These are phyloP conservation scores for Artibeus lituratus DNA, from an alignment of 2,797 vertebrate genomes.

Conservation along the genomic window DNA sequence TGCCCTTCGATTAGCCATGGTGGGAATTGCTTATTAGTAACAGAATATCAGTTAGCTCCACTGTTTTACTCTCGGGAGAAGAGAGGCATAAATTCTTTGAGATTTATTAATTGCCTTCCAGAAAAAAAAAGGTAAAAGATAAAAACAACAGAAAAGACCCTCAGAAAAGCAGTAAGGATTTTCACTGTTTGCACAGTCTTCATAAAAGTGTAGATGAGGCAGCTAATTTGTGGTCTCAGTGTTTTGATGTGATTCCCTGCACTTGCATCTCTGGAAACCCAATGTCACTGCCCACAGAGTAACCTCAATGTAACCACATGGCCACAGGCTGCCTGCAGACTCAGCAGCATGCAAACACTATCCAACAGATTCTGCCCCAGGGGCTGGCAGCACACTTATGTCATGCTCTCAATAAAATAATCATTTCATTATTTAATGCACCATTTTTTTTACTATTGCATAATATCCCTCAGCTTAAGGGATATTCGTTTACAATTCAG, in stretches of 20 bases:
- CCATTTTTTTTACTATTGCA: not conserved
- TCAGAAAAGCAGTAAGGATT: not conserved
- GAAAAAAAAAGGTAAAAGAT: not conserved
- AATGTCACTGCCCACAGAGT: not conserved
- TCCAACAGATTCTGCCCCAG: not conserved
- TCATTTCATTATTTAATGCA: not conserved
- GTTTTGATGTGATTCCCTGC: conserved; percentile 35
- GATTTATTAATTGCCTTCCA: not conserved
- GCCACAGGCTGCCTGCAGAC: not conserved
- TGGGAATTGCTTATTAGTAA: not conserved
- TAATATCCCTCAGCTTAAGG: not conserved
- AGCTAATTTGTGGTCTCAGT: conserved; percentile 42
- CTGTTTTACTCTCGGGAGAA: not conserved
- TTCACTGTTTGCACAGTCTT: not conserved
- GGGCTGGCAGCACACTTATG: not conserved
- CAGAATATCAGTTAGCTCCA: not conserved
- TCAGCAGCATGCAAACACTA: conserved; percentile 35
- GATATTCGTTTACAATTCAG: not conserved
- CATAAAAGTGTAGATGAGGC: not conserved
- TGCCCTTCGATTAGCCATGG: not conserved
- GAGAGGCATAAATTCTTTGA: not conserved
- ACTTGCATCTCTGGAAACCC: not conserved
- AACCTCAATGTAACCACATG: conserved; percentile 50
- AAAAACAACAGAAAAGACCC: not conserved
- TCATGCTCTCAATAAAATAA: not conserved